These are phyloP conservation scores for Gallinago media DNA, from an alignment of 2,113 vertebrate species.

Conservation along the genomic window DNA sequence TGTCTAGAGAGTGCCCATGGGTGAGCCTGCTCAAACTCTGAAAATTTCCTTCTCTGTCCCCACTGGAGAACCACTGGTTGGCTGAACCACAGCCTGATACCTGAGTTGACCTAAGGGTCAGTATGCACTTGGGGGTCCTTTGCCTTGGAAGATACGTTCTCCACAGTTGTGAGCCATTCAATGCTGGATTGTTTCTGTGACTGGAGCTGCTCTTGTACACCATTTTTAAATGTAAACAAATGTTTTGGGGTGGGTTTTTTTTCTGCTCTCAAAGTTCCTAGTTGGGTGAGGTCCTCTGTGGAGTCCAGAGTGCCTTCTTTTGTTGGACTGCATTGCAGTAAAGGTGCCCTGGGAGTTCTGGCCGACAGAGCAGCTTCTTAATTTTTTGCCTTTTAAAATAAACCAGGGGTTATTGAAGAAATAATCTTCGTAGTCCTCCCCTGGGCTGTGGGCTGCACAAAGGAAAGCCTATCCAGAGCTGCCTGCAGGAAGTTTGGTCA, in stretches of 20 bases:
- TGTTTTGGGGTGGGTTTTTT: background rate
- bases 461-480: background rate
- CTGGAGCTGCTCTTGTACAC: background rate
- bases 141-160: background rate
- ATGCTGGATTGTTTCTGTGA: background rate
- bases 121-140: background rate
- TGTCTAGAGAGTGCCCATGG: background rate
- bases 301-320: background rate
- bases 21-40: background rate
- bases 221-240: background rate
- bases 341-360: background rate
- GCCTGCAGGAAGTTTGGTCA: background rate
- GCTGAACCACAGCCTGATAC: background rate
- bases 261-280: background rate
- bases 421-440: background rate
- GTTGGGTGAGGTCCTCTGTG: background rate
- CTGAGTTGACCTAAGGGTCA: background rate
- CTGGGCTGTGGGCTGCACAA: background rate
- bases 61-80: background rate
- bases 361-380: background rate
- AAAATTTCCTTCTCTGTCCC: background rate
- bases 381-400: background rate
- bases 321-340: background rate
- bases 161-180: background rate
- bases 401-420: background rate